Base-by-base conservation (phyloP, 2,888 invertebrate species). In the Actias luna region DNA sequence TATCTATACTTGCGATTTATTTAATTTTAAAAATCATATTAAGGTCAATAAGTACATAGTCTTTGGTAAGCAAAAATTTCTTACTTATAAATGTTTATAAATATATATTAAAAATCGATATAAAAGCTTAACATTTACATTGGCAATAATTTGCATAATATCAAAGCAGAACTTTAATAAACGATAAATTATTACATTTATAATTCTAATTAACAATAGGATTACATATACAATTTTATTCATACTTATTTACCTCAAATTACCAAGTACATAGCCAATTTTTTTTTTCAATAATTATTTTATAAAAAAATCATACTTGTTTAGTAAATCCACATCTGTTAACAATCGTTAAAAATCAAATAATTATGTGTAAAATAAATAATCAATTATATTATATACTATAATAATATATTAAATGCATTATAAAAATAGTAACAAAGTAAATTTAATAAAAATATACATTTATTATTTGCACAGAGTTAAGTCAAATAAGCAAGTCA, bases 21-120 rank as follows among this genome's bases (percentile, higher is more conserved):
- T 61, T 27, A 39, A 12, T 12, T 64, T 27, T 64, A 64, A 57
- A 57, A 29, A 58, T 59, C 7, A 33, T 39, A 52, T 57, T 36
- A 29, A 61, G 55, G 25, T 39, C 36, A 16, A 8, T 68, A 69
- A 69, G 67, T 70, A 72, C 67, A 68, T 58, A 67, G 65, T 75
- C 77, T 79, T 78, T 76, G 74, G 77, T 70, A 72, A 70, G 52
- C 60, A 22, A 67, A 59, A 57, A 52, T 58, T 39, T 27, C 36
- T 55, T 55, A 12, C n/a, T 25, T 36, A 46, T 39, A 57, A 8
- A 39, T 12, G 10, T 27, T 35, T 57, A 64, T 60, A 18, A 59
- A 36, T 16, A 39, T 14, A 59, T 27, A 16, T 36, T 59, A 55
- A 36, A 62, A 58, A 60, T 64, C 58, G 29, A 70, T 63, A 65